Evolutionary conservation across 2,113 vertebrate species (phyloP).

Genomic region (Laticauda laticaudata): DNA sequence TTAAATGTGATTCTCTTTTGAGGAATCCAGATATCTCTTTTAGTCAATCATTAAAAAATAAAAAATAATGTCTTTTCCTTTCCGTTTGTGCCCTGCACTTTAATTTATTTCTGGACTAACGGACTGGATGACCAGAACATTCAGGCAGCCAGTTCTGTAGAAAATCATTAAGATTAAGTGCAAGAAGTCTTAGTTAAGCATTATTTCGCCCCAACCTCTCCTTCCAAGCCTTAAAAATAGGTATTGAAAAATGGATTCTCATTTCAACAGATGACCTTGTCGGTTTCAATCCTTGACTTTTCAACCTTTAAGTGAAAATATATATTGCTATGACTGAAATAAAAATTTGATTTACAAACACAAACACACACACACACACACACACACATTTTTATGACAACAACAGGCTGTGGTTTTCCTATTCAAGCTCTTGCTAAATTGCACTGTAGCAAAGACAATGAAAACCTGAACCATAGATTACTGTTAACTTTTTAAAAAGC

Average conservation of each 20-base stretch:
- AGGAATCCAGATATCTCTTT: neutral
- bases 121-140: slow-evolving; percentile 45
- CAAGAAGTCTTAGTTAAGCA: slow-evolving; percentile 19
- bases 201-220: accelerated
- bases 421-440: neutral
- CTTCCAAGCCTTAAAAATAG: slow-evolving; percentile 28
- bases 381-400: neutral
- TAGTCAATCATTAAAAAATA: neutral
- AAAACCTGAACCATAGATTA: neutral
- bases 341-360: neutral
- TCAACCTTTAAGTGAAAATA: neutral
- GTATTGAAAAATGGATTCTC: neutral
- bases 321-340: neutral
- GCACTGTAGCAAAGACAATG: neutral
- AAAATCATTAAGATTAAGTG: slow-evolving; percentile 37
- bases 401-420: neutral
- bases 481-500: neutral
- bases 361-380: neutral
- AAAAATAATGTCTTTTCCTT: slow-evolving; percentile 19
- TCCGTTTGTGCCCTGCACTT: slow-evolving; percentile 11
- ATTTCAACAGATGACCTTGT: slow-evolving; percentile 20
- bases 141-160: slow-evolving; percentile 19
- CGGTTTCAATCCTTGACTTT: neutral
- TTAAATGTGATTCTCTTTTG: slow-evolving; percentile 18
- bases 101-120: slow-evolving; percentile 29